Conservation (phyloP, 2,113 vertebrate genomes). For the Paedocypris sp. region DNA sequence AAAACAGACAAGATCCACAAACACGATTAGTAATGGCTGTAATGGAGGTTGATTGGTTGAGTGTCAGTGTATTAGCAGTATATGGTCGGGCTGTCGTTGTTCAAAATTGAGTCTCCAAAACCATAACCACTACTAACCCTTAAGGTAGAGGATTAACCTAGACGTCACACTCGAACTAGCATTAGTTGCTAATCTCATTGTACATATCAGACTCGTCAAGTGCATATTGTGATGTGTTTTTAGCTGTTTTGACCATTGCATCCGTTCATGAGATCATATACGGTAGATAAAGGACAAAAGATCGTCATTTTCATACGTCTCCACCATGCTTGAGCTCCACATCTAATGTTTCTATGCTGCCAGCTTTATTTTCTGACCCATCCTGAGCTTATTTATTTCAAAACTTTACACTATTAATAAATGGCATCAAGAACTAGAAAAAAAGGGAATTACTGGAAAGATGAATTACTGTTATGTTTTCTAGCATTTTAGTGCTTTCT, state of each 20-base stretch:
- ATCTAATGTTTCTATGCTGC: constrained; percentile 66
- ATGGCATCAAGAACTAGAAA: constrained; percentile 55
- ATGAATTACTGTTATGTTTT: constrained; percentile 70
- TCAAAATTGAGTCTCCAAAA: constrained; percentile 4
- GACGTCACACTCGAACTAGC: constrained; percentile 10
- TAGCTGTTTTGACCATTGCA: constrained; percentile 26
- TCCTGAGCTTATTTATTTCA: constrained; percentile 72
- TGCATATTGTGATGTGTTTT: constrained; percentile 28
- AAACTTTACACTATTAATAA: constrained; percentile 66
- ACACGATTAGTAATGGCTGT: too few relatives aligned
- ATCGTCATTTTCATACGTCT: constrained; percentile 49
- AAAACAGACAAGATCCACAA: too few relatives aligned
- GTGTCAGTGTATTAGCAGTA: too few relatives aligned
- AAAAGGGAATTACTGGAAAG: constrained; percentile 73
- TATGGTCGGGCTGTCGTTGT: too few relatives aligned
- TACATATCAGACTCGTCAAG: constrained; percentile 30
- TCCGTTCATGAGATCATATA: constrained; percentile 25
- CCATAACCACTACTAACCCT: constrained; percentile 26
- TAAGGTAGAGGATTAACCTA: not conserved
- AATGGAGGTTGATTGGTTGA: too few relatives aligned
- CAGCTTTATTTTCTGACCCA: constrained; percentile 63
- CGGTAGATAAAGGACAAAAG: constrained; percentile 19
- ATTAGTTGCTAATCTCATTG: constrained; percentile 21
- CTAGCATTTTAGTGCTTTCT: constrained; percentile 74
- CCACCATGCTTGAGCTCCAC: constrained; percentile 58